phyloP scores from a whole-genome alignment of 2,113 vertebrate species.

The Rhinoptilus africanus region DNA sequence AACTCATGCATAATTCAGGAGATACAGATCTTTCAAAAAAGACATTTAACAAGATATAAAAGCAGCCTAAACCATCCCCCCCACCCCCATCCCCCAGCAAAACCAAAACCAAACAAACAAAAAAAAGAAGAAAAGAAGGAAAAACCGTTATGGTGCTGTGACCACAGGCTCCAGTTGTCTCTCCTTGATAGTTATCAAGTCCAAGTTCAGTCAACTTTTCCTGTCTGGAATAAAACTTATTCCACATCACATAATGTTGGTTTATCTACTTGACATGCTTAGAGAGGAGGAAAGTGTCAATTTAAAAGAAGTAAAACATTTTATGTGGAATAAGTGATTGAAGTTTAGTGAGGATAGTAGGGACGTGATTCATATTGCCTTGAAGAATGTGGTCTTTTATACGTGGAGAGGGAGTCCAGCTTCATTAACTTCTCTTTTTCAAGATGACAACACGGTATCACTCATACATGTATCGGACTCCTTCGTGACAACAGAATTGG shows the following conservation, averaged over 20 bases:
- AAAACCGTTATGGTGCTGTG: not conserved
- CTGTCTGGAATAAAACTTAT: not conserved
- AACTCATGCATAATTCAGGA: not conserved
- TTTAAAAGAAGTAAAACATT: not conserved
- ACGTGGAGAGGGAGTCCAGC: not conserved
- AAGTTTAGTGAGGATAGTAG: not conserved
- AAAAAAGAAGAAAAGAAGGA: not conserved
- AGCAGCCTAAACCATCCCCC: fast-evolving
- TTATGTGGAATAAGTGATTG: not conserved
- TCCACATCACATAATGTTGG: fast-evolving
- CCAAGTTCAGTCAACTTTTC: not conserved
- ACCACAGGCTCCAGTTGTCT: not conserved
- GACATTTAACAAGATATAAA: not conserved
- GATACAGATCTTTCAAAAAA: not conserved
- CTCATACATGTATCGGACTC: not conserved
- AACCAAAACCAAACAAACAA: not conserved
- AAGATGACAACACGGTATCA: not conserved
- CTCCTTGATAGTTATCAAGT: not conserved
- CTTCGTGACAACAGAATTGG: not conserved
- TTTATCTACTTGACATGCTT: not conserved
- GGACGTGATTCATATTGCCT: not conserved
- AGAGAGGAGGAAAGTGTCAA: not conserved
- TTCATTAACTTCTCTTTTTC: not conserved
- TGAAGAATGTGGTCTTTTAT: not conserved
- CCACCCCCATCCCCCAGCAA: fast-evolving